Evolutionary conservation across 2,888 invertebrate genomes (phyloP), one percentile per base, ranked within the genome.

Genomic region (Phaonia tiefii): DNA sequence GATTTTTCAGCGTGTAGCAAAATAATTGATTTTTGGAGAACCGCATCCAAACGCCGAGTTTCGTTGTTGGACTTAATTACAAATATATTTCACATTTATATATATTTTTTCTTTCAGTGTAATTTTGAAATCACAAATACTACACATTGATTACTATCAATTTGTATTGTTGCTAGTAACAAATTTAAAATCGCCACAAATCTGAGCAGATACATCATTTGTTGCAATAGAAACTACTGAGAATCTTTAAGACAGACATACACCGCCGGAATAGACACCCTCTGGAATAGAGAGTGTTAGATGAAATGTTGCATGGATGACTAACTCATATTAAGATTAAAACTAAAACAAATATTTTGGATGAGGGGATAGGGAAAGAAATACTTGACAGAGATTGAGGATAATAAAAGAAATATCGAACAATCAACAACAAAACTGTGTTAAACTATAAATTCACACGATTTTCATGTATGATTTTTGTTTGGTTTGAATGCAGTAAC

Each of bases 101-200:
- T n/a, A n/a, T 31, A 31, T 20, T 37, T 37, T 75, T 79, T 72
- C 51, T 63, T 10, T 58, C 66, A 1, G 73, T 80, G 80, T 66
- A 46, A 7, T 11, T 3, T 17, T 60, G 54, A 44, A 69, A 56
- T 79, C 74, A 39, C 58, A 15, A 58, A 70, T 77, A 74, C n/a
- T n/a, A 70, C 25, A 60, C 80, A 80, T 77, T 77, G 80, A 80
- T 80, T 77, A 80, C 22, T 70, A 80, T 77, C 77, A 77, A 77
- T 80, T 80, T 80, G 60, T 54, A 60, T 80, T 72, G 60, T 72
- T 67, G 74, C 37, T 72, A 67, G 39, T n/a, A 67, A 79, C 51
- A 74, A n/a, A 26, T 60, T 54, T 22, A 67, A 46, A 20, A 46
- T 63, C 54, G 49, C 70, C 65, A 44, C 44, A 75, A 31, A 66